These are phyloP conservation scores for Achroia grisella DNA, from an alignment of 1,140 invertebrate species.

Conservation along the genomic window DNA sequence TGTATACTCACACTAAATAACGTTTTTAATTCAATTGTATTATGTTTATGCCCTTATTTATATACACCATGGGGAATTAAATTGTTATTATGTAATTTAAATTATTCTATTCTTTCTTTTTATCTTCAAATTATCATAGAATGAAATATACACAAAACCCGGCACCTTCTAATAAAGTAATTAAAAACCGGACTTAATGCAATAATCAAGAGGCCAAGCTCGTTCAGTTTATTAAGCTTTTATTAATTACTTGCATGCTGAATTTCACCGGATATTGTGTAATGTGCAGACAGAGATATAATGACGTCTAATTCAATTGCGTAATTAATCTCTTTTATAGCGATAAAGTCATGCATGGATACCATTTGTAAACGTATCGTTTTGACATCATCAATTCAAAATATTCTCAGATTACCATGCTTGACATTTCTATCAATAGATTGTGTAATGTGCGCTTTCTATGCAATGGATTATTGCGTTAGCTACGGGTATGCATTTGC, in stretches of 20 bases:
- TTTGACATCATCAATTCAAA: conserved; percentile 18
- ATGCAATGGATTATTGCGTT: conserved; percentile 1
- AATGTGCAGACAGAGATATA: conserved; percentile 2
- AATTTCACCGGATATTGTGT: conserved; percentile 9
- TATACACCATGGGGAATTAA: no score
- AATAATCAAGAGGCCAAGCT: no score
- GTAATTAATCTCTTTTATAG: conserved; percentile 11
- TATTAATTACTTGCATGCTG: neutral
- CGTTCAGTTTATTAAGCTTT: neutral
- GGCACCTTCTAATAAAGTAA: no score
- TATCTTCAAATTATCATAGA: no score
- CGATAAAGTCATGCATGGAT: conserved; percentile 8
- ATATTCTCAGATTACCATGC: conserved; percentile 18
- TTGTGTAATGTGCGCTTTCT: conserved; percentile 11
- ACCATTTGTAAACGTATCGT: conserved; percentile 9
- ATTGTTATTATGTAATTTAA: no score
- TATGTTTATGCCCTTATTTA: no score
- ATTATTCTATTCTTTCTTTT: no score
- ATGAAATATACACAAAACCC: no score
- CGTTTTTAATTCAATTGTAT: no score
- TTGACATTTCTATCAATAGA: conserved; percentile 13
- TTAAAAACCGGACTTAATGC: no score
- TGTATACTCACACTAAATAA: no score
- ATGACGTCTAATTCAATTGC: conserved; percentile 7
- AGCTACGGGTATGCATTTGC: neutral